These are phyloP conservation scores for Coenonympha glycerion DNA, from an alignment of 2,888 invertebrate species.

Conservation along the genomic window DNA sequence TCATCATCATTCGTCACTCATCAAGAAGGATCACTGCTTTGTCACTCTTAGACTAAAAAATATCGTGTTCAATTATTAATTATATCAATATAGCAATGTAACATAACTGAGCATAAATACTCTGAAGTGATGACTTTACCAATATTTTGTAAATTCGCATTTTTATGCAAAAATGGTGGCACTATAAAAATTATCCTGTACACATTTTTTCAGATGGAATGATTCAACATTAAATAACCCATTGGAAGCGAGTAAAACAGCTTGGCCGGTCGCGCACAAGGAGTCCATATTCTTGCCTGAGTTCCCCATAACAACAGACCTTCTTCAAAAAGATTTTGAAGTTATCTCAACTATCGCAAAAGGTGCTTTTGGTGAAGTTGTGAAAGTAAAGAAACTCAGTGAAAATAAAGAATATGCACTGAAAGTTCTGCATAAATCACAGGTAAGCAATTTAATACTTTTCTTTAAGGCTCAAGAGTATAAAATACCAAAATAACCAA, in stretches of 20 bases:
- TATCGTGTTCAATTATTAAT: no score
- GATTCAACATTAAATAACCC: conserved; percentile 78
- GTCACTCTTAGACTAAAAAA: no score
- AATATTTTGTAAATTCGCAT: background rate
- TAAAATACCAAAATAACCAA: no score
- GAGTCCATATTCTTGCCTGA: conserved; percentile 92
- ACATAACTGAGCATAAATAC: no score
- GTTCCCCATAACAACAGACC: conserved; percentile 82
- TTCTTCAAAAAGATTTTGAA: conserved; percentile 77
- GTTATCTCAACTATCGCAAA: conserved; percentile 85
- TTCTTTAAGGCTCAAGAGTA: no score
- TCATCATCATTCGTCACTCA: no score
- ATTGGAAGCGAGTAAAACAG: conserved; percentile 79
- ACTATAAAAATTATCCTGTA: background rate
- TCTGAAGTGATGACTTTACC: background rate
- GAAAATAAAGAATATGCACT: conserved; percentile 84
- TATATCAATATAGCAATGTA: no score
- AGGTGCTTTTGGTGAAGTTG: conserved; percentile 94
- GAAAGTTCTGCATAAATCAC: conserved; percentile 88
- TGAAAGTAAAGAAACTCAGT: conserved; percentile 82
- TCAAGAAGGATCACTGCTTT: no score
- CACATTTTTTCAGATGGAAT: conserved; percentile 74
- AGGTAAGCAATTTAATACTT: conserved; percentile 59
- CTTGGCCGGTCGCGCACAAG: conserved; percentile 87
- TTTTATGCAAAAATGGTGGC: background rate